phyloP scores from a whole-genome alignment of 2,797 vertebrate species.

The Phaenicophaeus curvirostris region DNA sequence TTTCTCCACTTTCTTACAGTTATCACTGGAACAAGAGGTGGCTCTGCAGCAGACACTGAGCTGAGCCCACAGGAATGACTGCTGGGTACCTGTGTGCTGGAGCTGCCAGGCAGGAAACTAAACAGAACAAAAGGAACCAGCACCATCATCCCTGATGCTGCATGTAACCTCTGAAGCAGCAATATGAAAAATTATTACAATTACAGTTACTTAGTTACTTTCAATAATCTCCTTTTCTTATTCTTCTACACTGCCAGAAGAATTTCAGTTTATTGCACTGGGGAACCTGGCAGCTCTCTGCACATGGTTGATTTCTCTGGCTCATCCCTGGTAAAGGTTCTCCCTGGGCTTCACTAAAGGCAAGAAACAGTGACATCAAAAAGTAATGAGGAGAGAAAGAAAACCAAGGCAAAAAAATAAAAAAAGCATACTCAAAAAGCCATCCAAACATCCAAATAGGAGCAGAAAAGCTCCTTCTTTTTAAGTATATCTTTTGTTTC shows the following conservation, averaged over 20 bases:
- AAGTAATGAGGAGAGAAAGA: background rate
- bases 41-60: fast-evolving
- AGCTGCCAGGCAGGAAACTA: background rate
- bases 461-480: background rate
- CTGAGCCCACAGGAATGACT: background rate
- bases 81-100: fast-evolving
- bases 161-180: background rate
- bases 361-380: background rate
- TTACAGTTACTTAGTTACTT: background rate
- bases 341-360: background rate
- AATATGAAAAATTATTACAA: background rate
- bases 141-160: background rate
- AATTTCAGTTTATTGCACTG: background rate
- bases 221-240: background rate
- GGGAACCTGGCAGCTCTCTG: background rate
- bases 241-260: background rate
- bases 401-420: background rate
- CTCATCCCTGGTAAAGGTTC: background rate
- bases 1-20: background rate
- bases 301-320: background rate
- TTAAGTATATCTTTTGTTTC: background rate
- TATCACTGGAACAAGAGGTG: fast-evolving
- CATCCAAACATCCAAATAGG: background rate
- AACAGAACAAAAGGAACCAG: background rate
- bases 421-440: background rate